Evolutionary conservation across 2,888 invertebrate genomes (phyloP), one percentile per base, ranked within the genome.

Genomic region (Celastrina argiolus): DNA sequence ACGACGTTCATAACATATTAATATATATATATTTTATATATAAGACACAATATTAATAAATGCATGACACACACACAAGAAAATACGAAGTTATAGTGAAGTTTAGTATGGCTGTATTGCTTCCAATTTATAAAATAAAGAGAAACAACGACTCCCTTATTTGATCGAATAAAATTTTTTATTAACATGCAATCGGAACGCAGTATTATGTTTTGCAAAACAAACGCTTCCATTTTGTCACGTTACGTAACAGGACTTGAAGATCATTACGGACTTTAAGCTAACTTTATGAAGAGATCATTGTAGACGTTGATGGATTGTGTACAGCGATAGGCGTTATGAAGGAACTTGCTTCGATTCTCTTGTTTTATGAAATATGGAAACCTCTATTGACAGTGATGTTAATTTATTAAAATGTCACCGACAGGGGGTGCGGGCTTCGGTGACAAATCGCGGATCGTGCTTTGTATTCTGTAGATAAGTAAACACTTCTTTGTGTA

Each of bases 301-400:
- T 71, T 68, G 68, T 51, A 66, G 78, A 78, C 78, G 67, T 74
- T 81, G 81, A 81, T 81, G 77, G 78, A 81, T 81, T 75, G 77
- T 72, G 69, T 69, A 70, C 65, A 69, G 66, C 64, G 64, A 71
- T 68, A 70, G 69, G 67, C 68, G 68, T 64, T 65, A 56, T 66
- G 66, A 69, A 63, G 66, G 12, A 39, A 63, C 63, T 61, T 28
- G 36, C 39, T 56, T 65, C 59, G 77, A 83, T 78, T 75, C 81
- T 71, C 80, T 83, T 85, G 85, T 87, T 87, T 85, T 85, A 85
- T 88, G 88, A 88, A 87, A 82, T 88, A 87, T 87, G 82, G 81
- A 76, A 71, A 75, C 73, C 70, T 74, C 71, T 77, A 87, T 84
- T 83, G 86, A 85, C 84, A 81, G 74, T 78, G 81, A 82, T 79